A percentile compares a stretch with the other conserved stretches of the same genome.
These are phyloP conservation scores for Holotrichia oblita DNA, from an alignment of 1,140 invertebrate genomes.

Conservation along the genomic window DNA sequence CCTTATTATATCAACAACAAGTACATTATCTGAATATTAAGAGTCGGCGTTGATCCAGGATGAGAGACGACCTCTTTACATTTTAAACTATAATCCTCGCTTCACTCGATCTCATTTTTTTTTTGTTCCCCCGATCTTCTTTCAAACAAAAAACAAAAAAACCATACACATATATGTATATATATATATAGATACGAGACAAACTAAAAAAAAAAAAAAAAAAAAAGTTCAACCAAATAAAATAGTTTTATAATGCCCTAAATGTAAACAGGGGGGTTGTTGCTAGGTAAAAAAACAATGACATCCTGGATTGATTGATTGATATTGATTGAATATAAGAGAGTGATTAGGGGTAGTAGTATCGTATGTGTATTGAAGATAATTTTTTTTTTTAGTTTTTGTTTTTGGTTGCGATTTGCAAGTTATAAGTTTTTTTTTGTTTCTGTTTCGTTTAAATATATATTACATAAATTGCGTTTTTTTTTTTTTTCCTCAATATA, in stretches of 20 bases:
- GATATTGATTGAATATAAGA: not conserved
- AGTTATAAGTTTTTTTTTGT: not conserved
- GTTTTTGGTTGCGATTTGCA: not conserved
- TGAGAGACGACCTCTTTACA: not conserved
- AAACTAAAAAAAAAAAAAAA: not conserved
- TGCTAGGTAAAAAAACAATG: conserved; percentile 10
- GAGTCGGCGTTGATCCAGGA: not conserved
- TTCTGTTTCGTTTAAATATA: not conserved
- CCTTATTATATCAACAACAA: not conserved
- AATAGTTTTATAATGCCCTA: conserved; percentile 38
- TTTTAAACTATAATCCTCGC: no score
- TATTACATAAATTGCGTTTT: conserved; percentile 1
- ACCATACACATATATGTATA: not conserved
- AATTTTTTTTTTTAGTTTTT: conserved; percentile 22
- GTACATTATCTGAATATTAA: not conserved
- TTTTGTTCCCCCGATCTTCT: not conserved
- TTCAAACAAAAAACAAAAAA: not conserved
- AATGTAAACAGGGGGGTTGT: conserved; percentile 36
- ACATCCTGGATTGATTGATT: conserved; percentile 33
- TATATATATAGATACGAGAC: conserved; percentile 1
- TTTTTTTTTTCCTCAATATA: not conserved
- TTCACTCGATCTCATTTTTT: not conserved
- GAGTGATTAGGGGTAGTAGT: not conserved
- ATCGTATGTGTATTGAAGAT: not conserved
- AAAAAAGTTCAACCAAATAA: conserved; percentile 32